A percentile compares a stretch with the other conserved stretches of the same genome.
phyloP scores from a whole-genome alignment of 2,113 vertebrate species.

The Coptodon bakossiorum region DNA sequence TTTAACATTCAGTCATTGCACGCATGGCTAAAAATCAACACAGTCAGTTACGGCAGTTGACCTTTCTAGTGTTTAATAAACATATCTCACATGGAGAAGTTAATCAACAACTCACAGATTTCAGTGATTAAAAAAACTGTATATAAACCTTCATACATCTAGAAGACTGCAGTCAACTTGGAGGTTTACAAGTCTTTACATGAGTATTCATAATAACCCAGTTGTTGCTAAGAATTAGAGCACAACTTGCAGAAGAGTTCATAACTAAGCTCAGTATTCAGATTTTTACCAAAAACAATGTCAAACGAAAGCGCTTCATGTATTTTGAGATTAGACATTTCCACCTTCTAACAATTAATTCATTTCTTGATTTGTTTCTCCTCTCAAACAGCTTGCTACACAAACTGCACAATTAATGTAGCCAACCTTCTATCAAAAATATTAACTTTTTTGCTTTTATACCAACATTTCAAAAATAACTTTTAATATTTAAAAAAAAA shows the following conservation, averaged over 20 bases:
- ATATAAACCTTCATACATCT: neutral
- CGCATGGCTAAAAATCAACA: neutral
- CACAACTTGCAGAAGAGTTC: neutral
- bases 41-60: neutral
- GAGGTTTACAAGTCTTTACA: neutral
- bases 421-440: slow-evolving; percentile 69
- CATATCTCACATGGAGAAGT: neutral
- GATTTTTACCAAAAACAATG: neutral
- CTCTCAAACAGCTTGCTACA: neutral
- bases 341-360: neutral
- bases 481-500: slow-evolving; percentile 42
- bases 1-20: neutral
- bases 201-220: neutral
- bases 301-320: neutral
- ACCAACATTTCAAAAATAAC: slow-evolving; percentile 65
- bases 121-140: neutral
- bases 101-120: neutral
- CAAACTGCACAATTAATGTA: slow-evolving; percentile 17
- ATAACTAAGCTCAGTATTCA: neutral
- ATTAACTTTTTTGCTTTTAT: slow-evolving; percentile 41
- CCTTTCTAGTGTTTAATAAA: neutral
- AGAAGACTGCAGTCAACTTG: neutral
- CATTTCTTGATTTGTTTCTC: neutral
- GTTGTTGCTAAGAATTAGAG: neutral
- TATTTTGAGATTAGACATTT: neutral